Conservation (phyloP, 2,113 vertebrate genomes). For the Oncorhynchus clarkii region DNA sequence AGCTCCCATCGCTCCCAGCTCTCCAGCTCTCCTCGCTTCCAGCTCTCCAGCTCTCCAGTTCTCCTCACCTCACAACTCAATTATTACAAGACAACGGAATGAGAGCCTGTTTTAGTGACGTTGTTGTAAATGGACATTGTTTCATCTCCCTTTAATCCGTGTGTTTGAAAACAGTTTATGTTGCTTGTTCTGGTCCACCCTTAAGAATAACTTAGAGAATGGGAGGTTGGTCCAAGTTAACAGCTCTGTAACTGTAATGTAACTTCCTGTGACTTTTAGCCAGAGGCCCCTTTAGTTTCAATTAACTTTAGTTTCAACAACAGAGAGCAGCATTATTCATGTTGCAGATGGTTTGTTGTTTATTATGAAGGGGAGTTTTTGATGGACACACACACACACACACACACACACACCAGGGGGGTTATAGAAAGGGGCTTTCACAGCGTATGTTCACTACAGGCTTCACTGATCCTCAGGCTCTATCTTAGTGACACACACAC, state of each 20-base stretch:
- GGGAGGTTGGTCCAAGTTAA: slow-evolving; percentile 35
- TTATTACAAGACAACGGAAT: slow-evolving; percentile 24
- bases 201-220: slow-evolving; percentile 12
- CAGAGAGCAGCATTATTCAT: slow-evolving; percentile 21
- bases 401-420: not conserved
- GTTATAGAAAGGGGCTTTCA: slow-evolving; percentile 69
- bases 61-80: slow-evolving; percentile 14
- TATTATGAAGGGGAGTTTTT: too few relatives aligned
- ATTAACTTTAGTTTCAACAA: not conserved
- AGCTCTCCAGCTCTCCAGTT: not conserved
- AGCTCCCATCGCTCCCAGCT: too few relatives aligned
- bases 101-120: too few relatives aligned
- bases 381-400: too few relatives aligned
- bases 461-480: slow-evolving; percentile 62
- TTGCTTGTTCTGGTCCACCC: slow-evolving; percentile 38
- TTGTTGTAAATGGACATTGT: slow-evolving; percentile 2
- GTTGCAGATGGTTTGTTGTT: too few relatives aligned
- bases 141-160: slow-evolving; percentile 27
- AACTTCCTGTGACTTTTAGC: slow-evolving; percentile 34
- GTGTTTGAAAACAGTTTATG: not conserved
- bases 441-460: slow-evolving; percentile 69
- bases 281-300: slow-evolving; percentile 51
- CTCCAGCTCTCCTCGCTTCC: slow-evolving; percentile 21
- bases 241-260: slow-evolving; percentile 32
- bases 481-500: not conserved